Evolutionary conservation across 2,113 vertebrate species (phyloP), one percentile per base, ranked within the genome.

Genomic region (Paramisgurnus dabryanus): DNA sequence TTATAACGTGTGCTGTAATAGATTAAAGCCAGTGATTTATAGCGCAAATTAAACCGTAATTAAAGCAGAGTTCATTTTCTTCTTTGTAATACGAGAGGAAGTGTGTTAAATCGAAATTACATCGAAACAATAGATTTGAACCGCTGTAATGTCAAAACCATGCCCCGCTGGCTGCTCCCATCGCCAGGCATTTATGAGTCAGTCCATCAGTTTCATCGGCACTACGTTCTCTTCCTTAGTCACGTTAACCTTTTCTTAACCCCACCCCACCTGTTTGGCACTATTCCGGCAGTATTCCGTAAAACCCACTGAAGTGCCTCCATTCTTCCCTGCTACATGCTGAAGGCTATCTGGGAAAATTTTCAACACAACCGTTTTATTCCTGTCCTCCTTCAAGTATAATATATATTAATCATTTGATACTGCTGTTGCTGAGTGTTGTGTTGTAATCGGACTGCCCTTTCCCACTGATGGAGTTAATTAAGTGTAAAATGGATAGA

Each of bases 401-500:
- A 80, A 86, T 75, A 81, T 65, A 60, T 80, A 84, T 82, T 84
- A 85, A 85, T 84, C 71, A 82, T 65, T 22, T 72, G 61, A 67
- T 73, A 61, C 78, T 50, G 41, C 39, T 57, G 74, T 64, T 63
- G 80, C 58, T 76, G 61, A 22, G 61, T 69, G 63, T 68, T 10
- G 39, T 11, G 27, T 65, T 80, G 81, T 85, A 80, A 82, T 79
- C 73, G 27, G 34, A 64, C 70, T 76, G 63, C 76, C 87, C 85
- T 84, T 83, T 87, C 60, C 39, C 58, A 76, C 80, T 69, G 77
- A 41, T 70, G 45, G 66, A 86, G 83, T 68, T 86, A 86, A 86
- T 86, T 80, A 86, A 81, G 74, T 84, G 77, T 73, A 84, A 78
- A 83, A 86, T 76, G 76, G 70, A 73, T 77, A 67, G 53, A 79